A percentile compares a stretch with the other conserved stretches of the same genome.
phyloP scores from a whole-genome alignment of 2,113 vertebrate species.

The Arothron firmamentum region DNA sequence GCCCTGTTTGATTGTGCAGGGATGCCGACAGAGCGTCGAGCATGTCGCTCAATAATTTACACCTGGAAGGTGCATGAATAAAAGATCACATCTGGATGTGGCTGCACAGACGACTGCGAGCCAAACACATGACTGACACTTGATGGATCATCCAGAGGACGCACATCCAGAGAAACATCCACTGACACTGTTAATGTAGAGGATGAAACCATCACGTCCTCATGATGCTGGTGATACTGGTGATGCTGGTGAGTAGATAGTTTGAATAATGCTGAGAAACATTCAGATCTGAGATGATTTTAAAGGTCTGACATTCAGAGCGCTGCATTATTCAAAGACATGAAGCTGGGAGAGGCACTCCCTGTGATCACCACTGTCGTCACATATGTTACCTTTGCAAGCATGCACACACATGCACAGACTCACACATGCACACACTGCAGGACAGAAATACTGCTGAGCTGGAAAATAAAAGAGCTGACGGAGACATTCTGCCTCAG shows the following conservation, averaged over 20 bases:
- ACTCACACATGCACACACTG: not conserved
- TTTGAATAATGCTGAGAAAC: not conserved
- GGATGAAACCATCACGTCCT: not conserved
- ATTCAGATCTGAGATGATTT: slow-evolving; percentile 4
- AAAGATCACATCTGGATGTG: slow-evolving; percentile 56
- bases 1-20: slow-evolving; percentile 46
- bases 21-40: slow-evolving; percentile 31
- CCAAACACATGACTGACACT: slow-evolving; percentile 15
- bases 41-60: slow-evolving; percentile 70
- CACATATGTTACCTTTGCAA: slow-evolving; percentile 18
- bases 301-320: slow-evolving; percentile 11
- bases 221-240: not conserved
- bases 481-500: not conserved
- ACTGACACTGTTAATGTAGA: not conserved
- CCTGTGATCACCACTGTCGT: slow-evolving; percentile 1
- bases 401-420: not conserved
- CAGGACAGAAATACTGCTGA: not conserved
- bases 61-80: slow-evolving; percentile 70
- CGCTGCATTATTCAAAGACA: slow-evolving; percentile 35
- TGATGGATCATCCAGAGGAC: slow-evolving; percentile 4
- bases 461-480: no score
- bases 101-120: slow-evolving; percentile 20
- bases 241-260: no score
- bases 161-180: not conserved
- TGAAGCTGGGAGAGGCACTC: slow-evolving; percentile 1